Conservation (phyloP, 2,113 vertebrate species). For the Oryzias woworae region DNA sequence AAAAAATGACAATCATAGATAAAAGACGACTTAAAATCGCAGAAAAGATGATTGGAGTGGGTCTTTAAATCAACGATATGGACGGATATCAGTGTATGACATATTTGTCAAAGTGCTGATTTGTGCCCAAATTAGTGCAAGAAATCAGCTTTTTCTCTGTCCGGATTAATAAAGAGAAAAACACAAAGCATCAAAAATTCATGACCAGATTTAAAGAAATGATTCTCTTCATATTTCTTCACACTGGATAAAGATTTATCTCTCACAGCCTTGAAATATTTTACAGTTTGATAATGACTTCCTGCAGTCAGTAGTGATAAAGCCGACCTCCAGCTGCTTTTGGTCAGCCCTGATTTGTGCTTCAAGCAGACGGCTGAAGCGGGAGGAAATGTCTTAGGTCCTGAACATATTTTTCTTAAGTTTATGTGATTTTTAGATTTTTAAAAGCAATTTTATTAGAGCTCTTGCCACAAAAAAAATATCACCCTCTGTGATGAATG, state of each 20-base stretch:
- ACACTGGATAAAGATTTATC: conserved; percentile 6
- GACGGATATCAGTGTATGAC: not conserved
- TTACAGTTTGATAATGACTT: conserved; percentile 13
- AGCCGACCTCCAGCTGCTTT: not conserved
- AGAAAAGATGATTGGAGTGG: too few relatives aligned
- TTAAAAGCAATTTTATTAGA: conserved; percentile 22
- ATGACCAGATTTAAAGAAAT: conserved; percentile 11
- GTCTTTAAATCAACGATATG: too few relatives aligned
- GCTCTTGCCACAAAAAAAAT: too few relatives aligned
- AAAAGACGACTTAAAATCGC: too few relatives aligned
- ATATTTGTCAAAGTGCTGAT: too few relatives aligned
- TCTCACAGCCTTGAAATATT: conserved; percentile 10
- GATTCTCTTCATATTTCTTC: conserved; percentile 14
- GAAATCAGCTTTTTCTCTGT: conserved; percentile 2
- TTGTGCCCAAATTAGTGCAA: too few relatives aligned
- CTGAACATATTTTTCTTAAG: conserved; percentile 28
- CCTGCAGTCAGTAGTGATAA: conserved; percentile 16
- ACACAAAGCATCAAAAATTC: conserved; percentile 13
- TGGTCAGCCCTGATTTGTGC: conserved; percentile 40
- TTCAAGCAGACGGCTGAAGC: conserved; percentile 14
- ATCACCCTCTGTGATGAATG: too few relatives aligned
- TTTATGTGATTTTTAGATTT: conserved; percentile 20
- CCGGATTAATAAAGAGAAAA: conserved; percentile 4
- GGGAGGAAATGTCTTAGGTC: conserved; percentile 31
- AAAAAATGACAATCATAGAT: too few relatives aligned